Evolutionary conservation across 2,113 vertebrate genomes (phyloP).

Genomic region (Copsychus sechellarum): DNA sequence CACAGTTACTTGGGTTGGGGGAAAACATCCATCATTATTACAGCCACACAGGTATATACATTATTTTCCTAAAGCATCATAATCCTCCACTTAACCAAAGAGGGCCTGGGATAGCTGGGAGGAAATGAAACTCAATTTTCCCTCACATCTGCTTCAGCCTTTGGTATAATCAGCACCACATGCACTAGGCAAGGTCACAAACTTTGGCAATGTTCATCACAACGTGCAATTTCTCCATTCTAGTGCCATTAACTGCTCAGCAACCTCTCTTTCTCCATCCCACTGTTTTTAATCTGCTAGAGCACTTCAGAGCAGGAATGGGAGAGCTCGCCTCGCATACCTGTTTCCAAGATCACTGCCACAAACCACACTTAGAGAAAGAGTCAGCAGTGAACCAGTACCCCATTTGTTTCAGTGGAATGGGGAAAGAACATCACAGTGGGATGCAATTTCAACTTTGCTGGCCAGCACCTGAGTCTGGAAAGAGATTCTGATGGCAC

Average conservation of each 20-base stretch:
- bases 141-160: constrained; percentile 31
- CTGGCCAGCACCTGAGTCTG: constrained; percentile 38
- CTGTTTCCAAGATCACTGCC: neutral
- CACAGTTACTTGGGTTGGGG: constrained; percentile 38
- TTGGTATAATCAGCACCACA: neutral
- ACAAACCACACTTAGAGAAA: constrained; percentile 17
- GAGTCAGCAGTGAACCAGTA: constrained; percentile 13
- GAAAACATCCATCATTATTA: constrained; percentile 51
- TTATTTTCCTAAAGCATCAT: constrained; percentile 55
- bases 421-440: constrained; percentile 15
- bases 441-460: constrained; percentile 50
- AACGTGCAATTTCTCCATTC: neutral
- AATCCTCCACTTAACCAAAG: constrained; percentile 60
- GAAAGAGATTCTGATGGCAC: neutral
- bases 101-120: constrained; percentile 33
- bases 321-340: neutral
- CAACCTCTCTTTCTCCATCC: constrained; percentile 22
- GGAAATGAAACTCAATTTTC: constrained; percentile 34
- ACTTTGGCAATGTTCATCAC: constrained; percentile 14
- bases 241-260: constrained; percentile 44
- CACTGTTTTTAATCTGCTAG: constrained; percentile 63
- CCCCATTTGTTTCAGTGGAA: constrained; percentile 48
- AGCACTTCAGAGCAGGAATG: neutral
- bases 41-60: neutral
- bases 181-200: neutral